Conservation (phyloP, 2,113 vertebrate species). For the Amphiprion percula region DNA sequence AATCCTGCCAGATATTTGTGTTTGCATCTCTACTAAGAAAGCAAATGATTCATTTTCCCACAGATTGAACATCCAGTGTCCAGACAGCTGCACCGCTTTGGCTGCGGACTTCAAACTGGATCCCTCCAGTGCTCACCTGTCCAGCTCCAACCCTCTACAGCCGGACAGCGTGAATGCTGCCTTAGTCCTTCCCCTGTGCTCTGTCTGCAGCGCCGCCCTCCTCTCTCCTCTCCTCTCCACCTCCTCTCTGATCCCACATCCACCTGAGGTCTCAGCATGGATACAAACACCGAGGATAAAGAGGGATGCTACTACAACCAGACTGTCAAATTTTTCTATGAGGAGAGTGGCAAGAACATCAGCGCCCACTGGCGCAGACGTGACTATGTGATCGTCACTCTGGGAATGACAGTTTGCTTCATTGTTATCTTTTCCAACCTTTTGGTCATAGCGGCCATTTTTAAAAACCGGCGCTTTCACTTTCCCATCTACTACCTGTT, state of each 20-base stretch:
- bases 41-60: not conserved
- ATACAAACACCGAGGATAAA: rapidly evolving
- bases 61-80: constrained; percentile 26
- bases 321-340: constrained; percentile 75
- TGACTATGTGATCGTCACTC: constrained; percentile 87
- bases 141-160: constrained; percentile 16
- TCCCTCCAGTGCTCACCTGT: not conserved
- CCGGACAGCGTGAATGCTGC: constrained; percentile 40
- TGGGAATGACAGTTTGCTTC: constrained; percentile 92
- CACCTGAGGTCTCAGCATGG: constrained; percentile 43
- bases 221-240: not conserved
- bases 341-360: constrained; percentile 73
- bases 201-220: not conserved
- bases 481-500: constrained; percentile 97
- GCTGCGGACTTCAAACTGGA: constrained; percentile 20
- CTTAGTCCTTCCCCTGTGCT: constrained; percentile 13
- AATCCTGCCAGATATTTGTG: too few relatives aligned
- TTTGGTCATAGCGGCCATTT: constrained; percentile 92
- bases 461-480: constrained; percentile 94
- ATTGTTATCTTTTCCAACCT: constrained; percentile 95
- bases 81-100: not conserved
- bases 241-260: not conserved
- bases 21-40: too few relatives aligned
- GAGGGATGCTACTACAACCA: constrained; percentile 62
- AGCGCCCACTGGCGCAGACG: constrained; percentile 52